phyloP scores from a whole-genome alignment of 2,113 vertebrate genomes.

The Sclerurus mexicanus region DNA sequence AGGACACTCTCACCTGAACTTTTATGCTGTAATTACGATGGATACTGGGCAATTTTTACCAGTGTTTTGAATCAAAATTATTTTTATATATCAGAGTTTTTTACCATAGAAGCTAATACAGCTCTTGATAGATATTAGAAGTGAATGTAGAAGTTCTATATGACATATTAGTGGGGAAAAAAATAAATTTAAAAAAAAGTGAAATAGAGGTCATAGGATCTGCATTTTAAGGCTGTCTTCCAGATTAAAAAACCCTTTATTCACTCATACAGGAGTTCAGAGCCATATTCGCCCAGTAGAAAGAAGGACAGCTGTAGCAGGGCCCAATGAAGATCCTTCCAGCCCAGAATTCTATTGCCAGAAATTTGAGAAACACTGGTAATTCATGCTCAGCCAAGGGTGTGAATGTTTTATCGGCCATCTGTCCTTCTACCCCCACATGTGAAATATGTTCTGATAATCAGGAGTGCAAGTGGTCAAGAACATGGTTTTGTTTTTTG shows the following conservation, averaged over 20 bases:
- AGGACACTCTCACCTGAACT: not conserved
- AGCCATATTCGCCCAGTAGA: not conserved
- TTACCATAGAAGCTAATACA: not conserved
- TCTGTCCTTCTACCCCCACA: not conserved
- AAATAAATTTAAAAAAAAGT: too few species aligned
- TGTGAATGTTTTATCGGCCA: not conserved
- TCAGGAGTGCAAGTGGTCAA: not conserved
- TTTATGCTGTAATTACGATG: not conserved
- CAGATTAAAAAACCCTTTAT: not conserved
- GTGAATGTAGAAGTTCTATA: not conserved
- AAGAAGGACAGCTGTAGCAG: not conserved
- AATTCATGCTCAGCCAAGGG: not conserved
- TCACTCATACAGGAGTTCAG: not conserved
- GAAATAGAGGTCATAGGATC: not conserved
- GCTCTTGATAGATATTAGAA: not conserved
- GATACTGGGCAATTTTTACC: not conserved
- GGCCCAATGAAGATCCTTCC: not conserved
- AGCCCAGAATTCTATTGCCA: not conserved
- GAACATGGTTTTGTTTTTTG: not conserved
- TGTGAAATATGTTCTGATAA: not conserved
- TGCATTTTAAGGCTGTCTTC: not conserved
- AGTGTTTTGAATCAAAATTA: not conserved
- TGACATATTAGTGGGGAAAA: fast-evolving
- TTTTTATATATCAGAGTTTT: not conserved
- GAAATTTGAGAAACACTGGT: not conserved